A percentile compares a stretch with the other conserved stretches of the same genome.
Conservation (phyloP, 2,888 invertebrate species). For the Xylocampa areola region DNA sequence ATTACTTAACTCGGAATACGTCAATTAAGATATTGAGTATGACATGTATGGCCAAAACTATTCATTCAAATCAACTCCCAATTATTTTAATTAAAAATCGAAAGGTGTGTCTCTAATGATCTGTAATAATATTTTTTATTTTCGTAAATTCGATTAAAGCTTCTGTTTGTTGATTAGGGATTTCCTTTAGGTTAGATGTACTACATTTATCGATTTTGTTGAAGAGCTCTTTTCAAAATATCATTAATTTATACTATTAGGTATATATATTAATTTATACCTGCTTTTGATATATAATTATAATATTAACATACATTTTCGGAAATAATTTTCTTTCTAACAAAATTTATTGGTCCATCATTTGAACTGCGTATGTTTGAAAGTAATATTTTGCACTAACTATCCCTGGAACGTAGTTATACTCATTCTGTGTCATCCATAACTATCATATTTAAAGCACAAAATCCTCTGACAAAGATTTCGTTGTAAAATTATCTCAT, state of each 20-base stretch:
- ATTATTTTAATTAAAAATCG: constrained; percentile 18
- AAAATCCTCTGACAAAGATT: constrained; percentile 32
- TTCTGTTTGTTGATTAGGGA: constrained; percentile 16
- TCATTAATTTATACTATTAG: too few relatives aligned
- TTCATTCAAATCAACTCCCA: constrained; percentile 1
- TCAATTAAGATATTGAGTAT: constrained; percentile 20
- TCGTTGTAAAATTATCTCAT: constrained; percentile 48
- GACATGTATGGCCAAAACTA: constrained; percentile 11
- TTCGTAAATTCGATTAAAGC: constrained; percentile 6
- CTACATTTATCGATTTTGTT: too few relatives aligned
- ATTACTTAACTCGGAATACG: constrained; percentile 12
- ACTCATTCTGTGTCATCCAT: neutral
- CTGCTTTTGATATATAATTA: too few relatives aligned
- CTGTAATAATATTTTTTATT: constrained; percentile 2
- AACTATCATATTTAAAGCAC: constrained; percentile 7
- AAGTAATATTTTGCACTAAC: too few relatives aligned
- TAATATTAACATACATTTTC: too few relatives aligned
- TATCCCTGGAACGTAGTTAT: neutral
- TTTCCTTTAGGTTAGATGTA: neutral
- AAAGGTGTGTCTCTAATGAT: constrained; percentile 1
- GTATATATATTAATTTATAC: too few relatives aligned
- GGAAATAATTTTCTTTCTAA: too few relatives aligned
- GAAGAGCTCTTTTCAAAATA: too few relatives aligned
- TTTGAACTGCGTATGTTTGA: too few relatives aligned
- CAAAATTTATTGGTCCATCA: too few relatives aligned